Base-by-base conservation (phyloP, 1,140 invertebrate genomes). In the Caerostris darwini region DNA sequence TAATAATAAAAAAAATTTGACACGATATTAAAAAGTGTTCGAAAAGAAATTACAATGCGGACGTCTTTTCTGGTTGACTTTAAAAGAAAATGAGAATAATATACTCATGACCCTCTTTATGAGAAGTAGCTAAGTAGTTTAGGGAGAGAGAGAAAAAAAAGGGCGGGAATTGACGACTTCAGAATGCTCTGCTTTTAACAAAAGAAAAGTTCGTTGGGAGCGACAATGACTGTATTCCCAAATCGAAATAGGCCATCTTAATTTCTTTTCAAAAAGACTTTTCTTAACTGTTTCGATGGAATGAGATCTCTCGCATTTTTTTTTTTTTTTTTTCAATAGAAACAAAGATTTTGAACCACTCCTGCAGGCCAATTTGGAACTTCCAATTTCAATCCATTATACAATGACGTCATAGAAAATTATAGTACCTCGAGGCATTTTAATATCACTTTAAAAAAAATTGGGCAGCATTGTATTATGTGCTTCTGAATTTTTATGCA, bases 161-260 rank as follows among this genome's bases (percentile, higher is more conserved):
- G 71, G 19, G 71, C 19, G 71, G 34, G 34, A 77, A 77, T 50
- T 10, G 34, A 4, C 71, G 71, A 77, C 71, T 77, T 53, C 3
- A 14, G 71, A 77, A 77, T 50, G 71, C 34, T 3, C 50, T 50
- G 10, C 34, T 77, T 53, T 77, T 50, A 77, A 19, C 50, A 77
- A 77, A 77, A 34, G 53, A 77, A 64, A 77, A 77, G 71, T 77
- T 77, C 71, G 71, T 77, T 77, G 71, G 71, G 71, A 77, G 19
- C 50, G 71, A 77, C 71, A 77, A 77, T 77, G 71, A 77, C 50
- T 77, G 71, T 77, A 50, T 12, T 53, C 8, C 34, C 50, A 53
- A 50, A 77, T 77, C 71, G 71, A 77, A 77, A 77, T 77, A 77
- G 71, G 71, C 50, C 71, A 77, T 77, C 71, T 77, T 77, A 77